A percentile compares a stretch with the other conserved stretches of the same genome.
phyloP scores from a whole-genome alignment of 1,140 invertebrate genomes.

The Listronotus bonariensis region DNA sequence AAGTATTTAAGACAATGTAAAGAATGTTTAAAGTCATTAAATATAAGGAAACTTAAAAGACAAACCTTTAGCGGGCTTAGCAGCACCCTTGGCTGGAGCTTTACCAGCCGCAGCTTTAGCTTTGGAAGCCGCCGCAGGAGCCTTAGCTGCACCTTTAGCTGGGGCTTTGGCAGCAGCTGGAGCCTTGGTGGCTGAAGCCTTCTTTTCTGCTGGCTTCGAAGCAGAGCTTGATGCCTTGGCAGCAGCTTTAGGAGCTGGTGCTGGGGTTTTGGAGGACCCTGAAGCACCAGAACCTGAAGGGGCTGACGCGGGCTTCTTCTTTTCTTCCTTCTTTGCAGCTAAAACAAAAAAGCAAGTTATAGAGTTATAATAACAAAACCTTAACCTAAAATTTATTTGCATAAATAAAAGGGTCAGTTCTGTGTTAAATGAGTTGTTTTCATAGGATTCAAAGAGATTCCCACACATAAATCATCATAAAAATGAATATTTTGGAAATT shows the following conservation, averaged over 20 bases:
- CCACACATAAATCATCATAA: conserved; percentile 44
- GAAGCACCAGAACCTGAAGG: conserved; percentile 56
- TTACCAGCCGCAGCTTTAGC: conserved; percentile 53
- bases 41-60: too few species aligned
- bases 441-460: conserved; percentile 45
- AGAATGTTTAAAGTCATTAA: too few species aligned
- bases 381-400: conserved; percentile 15
- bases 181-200: conserved; percentile 55
- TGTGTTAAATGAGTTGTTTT: conserved; percentile 35
- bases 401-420: conserved; percentile 11
- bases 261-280: conserved; percentile 44
- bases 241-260: conserved; percentile 56
- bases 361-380: too few species aligned
- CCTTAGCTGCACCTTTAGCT: conserved; percentile 50
- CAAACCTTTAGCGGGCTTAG: conserved; percentile 30
- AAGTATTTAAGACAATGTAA: too few species aligned
- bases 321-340: conserved; percentile 64
- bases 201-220: conserved; percentile 54
- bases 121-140: conserved; percentile 48
- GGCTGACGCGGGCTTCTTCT: conserved; percentile 62
- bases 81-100: conserved; percentile 58
- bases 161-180: conserved; percentile 47
- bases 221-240: conserved; percentile 57
- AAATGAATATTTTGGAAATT: conserved; percentile 5
- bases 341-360: conserved; percentile 28